Evolutionary conservation across 2,888 invertebrate species (phyloP).

Genomic region (Spodoptera picta): DNA sequence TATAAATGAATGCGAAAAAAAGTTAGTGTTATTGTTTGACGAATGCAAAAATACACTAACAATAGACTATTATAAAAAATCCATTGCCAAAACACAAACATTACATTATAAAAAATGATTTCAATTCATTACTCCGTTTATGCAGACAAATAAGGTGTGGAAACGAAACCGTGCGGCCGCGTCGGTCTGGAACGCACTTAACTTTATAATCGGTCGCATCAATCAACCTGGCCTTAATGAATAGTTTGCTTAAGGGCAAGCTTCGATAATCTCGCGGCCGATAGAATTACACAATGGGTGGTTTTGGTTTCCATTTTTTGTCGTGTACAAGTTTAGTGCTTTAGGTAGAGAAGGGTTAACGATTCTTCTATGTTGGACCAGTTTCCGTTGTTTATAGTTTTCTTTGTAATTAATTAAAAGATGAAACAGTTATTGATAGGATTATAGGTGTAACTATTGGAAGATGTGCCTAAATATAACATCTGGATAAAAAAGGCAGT

Average conservation of each 20-base stretch:
- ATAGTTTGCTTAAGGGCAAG: slow-evolving; percentile 77
- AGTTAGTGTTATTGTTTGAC: too few relatives aligned
- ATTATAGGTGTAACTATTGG: too few relatives aligned
- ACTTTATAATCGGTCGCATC: slow-evolving; percentile 74
- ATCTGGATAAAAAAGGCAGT: too few relatives aligned
- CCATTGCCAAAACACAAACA: neutral
- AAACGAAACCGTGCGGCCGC: slow-evolving; percentile 54
- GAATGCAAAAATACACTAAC: too few relatives aligned
- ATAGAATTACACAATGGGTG: slow-evolving; percentile 74
- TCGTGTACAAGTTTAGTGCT: slow-evolving; percentile 48
- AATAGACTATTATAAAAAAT: too few relatives aligned
- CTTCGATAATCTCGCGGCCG: slow-evolving; percentile 72
- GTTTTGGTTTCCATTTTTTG: slow-evolving; percentile 64
- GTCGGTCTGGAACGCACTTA: slow-evolving; percentile 60
- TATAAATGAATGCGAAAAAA: too few relatives aligned
- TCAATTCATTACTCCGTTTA: slow-evolving; percentile 52
- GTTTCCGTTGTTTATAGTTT: slow-evolving; percentile 19
- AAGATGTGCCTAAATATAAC: too few relatives aligned
- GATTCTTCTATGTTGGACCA: slow-evolving; percentile 35
- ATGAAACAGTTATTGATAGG: too few relatives aligned
- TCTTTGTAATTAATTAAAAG: neutral
- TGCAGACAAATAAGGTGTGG: slow-evolving; percentile 56
- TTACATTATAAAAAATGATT: slow-evolving; percentile 24
- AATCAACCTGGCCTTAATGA: slow-evolving; percentile 80
- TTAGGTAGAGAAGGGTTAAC: slow-evolving; percentile 56